Percentiles rank a stretch among this genome's conserved stretches.
These are phyloP conservation scores for Stegana nigrithorax DNA, from an alignment of 2,888 invertebrate species.

Conservation along the genomic window DNA sequence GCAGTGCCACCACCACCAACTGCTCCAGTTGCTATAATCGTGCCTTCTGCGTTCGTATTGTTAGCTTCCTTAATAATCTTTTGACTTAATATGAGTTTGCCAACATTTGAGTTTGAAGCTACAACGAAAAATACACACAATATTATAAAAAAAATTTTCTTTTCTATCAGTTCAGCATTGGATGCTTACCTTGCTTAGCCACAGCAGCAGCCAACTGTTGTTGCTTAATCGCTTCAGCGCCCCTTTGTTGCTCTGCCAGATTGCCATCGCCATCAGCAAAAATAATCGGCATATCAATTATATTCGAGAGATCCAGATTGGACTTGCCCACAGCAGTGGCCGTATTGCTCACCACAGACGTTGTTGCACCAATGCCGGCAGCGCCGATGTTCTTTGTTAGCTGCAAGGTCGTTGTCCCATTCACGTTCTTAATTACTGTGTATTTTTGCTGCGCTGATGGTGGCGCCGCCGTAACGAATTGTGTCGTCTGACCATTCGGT, in stretches of 20 bases:
- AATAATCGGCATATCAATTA: constrained; percentile 76
- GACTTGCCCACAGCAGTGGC: constrained; percentile 15
- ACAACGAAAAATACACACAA: not conserved
- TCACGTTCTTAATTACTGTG: constrained; percentile 61
- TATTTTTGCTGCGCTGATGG: constrained; percentile 57
- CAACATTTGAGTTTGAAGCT: constrained; percentile 34
- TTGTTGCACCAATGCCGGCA: constrained; percentile 13
- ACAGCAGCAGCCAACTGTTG: not conserved
- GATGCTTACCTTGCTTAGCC: constrained; percentile 2
- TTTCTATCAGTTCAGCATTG: too few relatives aligned
- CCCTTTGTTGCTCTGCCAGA: constrained; percentile 46
- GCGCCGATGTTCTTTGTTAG: constrained; percentile 38
- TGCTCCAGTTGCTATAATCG: not conserved
- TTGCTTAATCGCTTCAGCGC: constrained; percentile 32
- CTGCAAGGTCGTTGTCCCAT: constrained; percentile 52
- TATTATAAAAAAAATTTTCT: not conserved
- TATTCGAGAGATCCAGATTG: constrained; percentile 71
- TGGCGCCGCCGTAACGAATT: constrained; percentile 52
- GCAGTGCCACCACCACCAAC: not conserved
- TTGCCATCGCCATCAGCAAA: constrained; percentile 73
- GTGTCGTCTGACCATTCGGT: constrained; percentile 54
- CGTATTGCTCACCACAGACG: constrained; percentile 15
- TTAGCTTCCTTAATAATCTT: constrained; percentile 60
- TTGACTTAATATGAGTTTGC: constrained; percentile 59
- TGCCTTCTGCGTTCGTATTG: not conserved